phyloP scores from a whole-genome alignment of 2,888 invertebrate genomes.

The Tiliacea aurago region DNA sequence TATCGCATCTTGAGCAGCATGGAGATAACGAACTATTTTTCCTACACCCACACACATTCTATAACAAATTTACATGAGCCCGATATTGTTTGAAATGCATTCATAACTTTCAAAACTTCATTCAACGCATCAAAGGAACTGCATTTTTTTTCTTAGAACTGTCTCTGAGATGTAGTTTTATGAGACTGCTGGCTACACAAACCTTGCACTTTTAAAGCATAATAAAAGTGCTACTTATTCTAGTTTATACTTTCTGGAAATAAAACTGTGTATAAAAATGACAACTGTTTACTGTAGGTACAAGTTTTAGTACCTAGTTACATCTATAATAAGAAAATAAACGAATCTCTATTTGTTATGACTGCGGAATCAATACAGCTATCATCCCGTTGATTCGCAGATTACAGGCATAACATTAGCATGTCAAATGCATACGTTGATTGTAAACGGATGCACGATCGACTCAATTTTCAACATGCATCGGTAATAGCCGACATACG shows the following conservation, averaged over 20 bases:
- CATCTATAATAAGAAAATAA: conserved; percentile 18
- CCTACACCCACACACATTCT: conserved; percentile 80
- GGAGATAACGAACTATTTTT: conserved; percentile 80
- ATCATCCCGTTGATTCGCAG: neutral
- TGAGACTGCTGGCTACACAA: conserved; percentile 33
- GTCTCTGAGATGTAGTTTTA: conserved; percentile 52
- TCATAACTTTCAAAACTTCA: conserved; percentile 44
- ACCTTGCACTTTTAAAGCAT: conserved; percentile 60
- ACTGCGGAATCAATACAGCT: conserved; percentile 1
- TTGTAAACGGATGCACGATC: conserved; percentile 34
- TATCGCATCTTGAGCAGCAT: conserved; percentile 79
- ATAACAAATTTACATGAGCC: conserved; percentile 64
- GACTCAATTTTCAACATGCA: conserved; percentile 31
- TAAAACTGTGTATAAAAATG: conserved; percentile 54
- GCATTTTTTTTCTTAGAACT: conserved; percentile 20
- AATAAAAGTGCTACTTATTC: conserved; percentile 60
- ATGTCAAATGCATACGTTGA: conserved; percentile 28
- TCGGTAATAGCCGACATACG: conserved; percentile 21
- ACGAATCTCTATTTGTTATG: conserved; percentile 14
- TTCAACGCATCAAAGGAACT: conserved; percentile 38
- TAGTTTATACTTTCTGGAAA: conserved; percentile 56
- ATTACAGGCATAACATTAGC: conserved; percentile 22
- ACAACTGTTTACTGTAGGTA: conserved; percentile 32
- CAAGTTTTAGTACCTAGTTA: conserved; percentile 10
- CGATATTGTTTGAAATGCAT: conserved; percentile 71